phyloP scores from a whole-genome alignment of 2,888 invertebrate species.

The Drosophila villosipedis region DNA sequence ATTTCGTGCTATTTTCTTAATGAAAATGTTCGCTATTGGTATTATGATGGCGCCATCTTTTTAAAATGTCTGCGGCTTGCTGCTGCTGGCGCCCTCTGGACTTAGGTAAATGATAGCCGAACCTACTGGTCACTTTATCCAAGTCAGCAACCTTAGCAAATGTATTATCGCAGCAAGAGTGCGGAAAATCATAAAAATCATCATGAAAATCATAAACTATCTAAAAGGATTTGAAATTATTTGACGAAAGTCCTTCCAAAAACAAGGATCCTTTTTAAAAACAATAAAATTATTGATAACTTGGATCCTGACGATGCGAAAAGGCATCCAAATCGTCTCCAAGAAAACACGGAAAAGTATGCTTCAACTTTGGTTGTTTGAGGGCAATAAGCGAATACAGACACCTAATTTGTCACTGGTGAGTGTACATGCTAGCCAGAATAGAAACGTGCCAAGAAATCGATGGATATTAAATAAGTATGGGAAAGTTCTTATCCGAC shows the following conservation, averaged over 20 bases:
- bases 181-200: not conserved
- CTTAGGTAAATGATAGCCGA: not conserved
- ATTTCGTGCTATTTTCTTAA: constrained; percentile 18
- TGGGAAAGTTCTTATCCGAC: not conserved
- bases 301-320: not conserved
- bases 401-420: not conserved
- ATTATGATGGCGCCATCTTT: not conserved
- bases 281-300: not conserved
- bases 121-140: not conserved
- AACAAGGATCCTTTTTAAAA: not conserved
- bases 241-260: not conserved
- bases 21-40: not conserved
- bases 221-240: not conserved
- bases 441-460: not conserved
- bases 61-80: not conserved
- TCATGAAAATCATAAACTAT: not conserved
- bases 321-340: not conserved
- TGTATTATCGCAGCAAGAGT: not conserved
- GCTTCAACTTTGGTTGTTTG: not conserved
- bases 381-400: not conserved
- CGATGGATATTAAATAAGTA: not conserved
- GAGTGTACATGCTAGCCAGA: not conserved
- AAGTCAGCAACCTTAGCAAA: constrained; percentile 1
- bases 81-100: not conserved
- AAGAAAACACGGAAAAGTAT: not conserved